Conservation (phyloP, 53 echinoderm and acorn worm genomes). For the Antedon mediterranea region DNA sequence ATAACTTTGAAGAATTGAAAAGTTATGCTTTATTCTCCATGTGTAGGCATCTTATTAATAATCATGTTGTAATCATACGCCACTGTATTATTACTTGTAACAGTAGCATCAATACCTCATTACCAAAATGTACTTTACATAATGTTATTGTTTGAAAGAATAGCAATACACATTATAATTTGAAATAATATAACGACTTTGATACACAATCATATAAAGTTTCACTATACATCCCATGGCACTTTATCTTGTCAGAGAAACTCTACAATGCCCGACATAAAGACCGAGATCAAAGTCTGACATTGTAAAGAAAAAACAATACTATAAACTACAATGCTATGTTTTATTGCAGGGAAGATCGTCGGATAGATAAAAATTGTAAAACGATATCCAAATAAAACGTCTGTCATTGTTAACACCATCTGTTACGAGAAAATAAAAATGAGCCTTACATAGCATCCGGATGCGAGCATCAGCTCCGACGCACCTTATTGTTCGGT, state of each 20-base stretch:
- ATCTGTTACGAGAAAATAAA: neutral
- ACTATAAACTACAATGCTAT: neutral
- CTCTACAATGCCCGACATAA: neutral
- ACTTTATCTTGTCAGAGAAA: neutral
- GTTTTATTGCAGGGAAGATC: neutral
- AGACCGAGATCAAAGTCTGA: neutral
- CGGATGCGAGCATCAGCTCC: neutral
- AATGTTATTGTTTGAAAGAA: neutral
- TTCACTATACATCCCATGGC: neutral
- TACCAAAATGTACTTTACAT: neutral
- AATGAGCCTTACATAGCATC: neutral
- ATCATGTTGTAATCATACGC: neutral
- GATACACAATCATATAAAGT: neutral
- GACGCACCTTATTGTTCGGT: neutral
- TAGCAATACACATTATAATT: neutral
- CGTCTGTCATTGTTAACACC: neutral
- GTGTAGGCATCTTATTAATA: neutral
- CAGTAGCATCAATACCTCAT: neutral
- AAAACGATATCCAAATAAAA: conserved; percentile 1
- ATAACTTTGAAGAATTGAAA: neutral
- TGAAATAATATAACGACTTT: neutral
- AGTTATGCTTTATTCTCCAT: neutral
- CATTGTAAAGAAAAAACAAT: neutral
- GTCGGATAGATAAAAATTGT: neutral
- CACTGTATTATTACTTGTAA: neutral